phyloP scores from a whole-genome alignment of 2,797 vertebrate genomes.

The Lerista edwardsae region DNA sequence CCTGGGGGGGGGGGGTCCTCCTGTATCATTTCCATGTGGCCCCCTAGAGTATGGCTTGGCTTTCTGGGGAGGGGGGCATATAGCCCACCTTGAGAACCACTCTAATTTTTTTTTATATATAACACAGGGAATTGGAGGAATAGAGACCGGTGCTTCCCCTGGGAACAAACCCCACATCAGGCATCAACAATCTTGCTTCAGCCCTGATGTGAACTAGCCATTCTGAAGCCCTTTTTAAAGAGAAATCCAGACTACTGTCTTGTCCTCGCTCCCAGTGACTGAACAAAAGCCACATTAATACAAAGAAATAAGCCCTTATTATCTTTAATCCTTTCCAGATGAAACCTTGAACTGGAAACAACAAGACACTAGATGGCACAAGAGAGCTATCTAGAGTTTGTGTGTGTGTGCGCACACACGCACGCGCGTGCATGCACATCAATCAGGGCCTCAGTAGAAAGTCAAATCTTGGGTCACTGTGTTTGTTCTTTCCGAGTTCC shows the following conservation, averaged over 20 bases:
- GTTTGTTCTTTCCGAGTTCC: not conserved
- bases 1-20: too few relatives aligned
- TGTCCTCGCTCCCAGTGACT: not conserved
- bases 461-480: not conserved
- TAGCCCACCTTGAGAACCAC: too few relatives aligned
- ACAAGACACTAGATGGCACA: conserved; percentile 56
- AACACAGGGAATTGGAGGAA: too few relatives aligned
- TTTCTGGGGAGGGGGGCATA: too few relatives aligned
- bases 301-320: not conserved
- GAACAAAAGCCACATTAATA: not conserved
- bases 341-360: not conserved
- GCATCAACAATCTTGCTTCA: too few relatives aligned
- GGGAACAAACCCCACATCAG: too few relatives aligned
- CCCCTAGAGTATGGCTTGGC: too few relatives aligned
- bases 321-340: not conserved
- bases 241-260: not conserved
- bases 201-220: not conserved
- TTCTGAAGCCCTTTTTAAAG: not conserved
- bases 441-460: not conserved
- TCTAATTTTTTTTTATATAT: too few relatives aligned
- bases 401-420: rapidly evolving
- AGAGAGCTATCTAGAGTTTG: conserved; percentile 26
- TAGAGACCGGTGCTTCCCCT: too few relatives aligned
- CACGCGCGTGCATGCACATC: too few relatives aligned
- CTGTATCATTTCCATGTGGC: too few relatives aligned